phyloP scores from a whole-genome alignment of 2,797 vertebrate species.

The Characodon lateralis region DNA sequence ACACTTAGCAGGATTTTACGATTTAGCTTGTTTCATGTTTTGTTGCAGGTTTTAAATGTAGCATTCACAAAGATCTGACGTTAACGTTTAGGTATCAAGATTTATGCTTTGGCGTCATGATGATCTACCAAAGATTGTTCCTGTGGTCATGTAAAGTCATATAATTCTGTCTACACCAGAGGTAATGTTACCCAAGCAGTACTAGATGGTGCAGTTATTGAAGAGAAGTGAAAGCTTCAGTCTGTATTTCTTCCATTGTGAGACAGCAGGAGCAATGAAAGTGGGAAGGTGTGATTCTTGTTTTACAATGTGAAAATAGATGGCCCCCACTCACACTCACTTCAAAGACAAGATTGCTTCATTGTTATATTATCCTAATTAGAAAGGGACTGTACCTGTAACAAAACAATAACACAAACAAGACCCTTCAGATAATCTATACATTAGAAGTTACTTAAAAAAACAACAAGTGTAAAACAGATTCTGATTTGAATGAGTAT shows the following conservation, averaged over 20 bases:
- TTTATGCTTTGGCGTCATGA: not conserved
- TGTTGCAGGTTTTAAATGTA: constrained; percentile 11
- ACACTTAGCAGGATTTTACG: constrained; percentile 28
- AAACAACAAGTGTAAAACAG: not conserved
- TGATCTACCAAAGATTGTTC: not conserved
- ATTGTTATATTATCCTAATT: not conserved
- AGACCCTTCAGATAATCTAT: not conserved
- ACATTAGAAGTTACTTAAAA: not conserved
- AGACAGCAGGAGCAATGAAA: not conserved
- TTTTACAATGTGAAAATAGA: not conserved
- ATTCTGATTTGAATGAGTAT: not conserved
- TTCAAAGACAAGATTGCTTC: not conserved
- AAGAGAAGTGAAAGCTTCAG: not conserved
- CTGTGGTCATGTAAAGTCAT: not conserved
- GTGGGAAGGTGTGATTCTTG: not conserved
- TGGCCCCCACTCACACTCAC: not conserved
- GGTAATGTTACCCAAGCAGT: not conserved
- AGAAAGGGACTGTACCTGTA: not conserved
- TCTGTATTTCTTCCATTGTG: not conserved
- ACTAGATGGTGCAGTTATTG: not conserved
- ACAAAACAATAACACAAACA: not conserved
- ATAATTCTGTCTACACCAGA: not conserved
- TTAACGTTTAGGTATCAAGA: not conserved
- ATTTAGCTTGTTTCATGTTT: constrained; percentile 15
- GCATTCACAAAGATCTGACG: not conserved